Conservation (phyloP, 2,797 vertebrate species). For the Fundulus diaphanus region DNA sequence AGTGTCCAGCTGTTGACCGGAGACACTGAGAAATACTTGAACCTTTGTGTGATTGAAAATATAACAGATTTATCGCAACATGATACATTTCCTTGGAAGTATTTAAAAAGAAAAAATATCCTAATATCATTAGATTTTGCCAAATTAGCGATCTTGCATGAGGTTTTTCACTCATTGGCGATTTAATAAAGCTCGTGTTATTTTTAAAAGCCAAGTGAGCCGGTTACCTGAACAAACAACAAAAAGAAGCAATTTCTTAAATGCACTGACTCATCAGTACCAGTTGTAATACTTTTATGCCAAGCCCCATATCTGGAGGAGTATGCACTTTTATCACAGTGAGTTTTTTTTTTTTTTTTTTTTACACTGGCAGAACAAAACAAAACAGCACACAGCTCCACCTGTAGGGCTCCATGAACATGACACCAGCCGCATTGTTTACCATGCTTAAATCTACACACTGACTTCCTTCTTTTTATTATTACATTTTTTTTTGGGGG, state of each 20-base stretch:
- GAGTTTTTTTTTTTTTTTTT: conserved; percentile 15
- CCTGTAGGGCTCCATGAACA: conserved; percentile 17
- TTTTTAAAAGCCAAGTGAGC: conserved; percentile 25
- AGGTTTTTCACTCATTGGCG: conserved; percentile 37
- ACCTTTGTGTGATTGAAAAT: conserved; percentile 10
- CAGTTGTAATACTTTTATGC: conserved; percentile 44
- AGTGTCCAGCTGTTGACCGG: conserved; percentile 46
- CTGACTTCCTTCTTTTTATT: conserved; percentile 9
- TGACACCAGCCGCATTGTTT: conserved; percentile 60
- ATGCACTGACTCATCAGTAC: conserved; percentile 56
- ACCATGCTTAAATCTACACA: conserved; percentile 28
- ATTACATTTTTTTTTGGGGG: no score
- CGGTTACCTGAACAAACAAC: conserved; percentile 11
- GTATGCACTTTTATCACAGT: conserved; percentile 65
- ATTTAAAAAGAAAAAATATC: not conserved
- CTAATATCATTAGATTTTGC: conserved; percentile 33
- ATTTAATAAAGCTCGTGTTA: conserved; percentile 25
- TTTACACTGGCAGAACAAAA: conserved; percentile 54
- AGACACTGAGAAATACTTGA: conserved; percentile 47
- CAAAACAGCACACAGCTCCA: conserved; percentile 25
- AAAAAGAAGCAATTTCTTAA: conserved; percentile 24
- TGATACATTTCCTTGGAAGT: conserved; percentile 2
- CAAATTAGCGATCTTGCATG: conserved; percentile 65
- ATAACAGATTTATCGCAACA: not conserved
- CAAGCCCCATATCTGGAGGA: conserved; percentile 46